Evolutionary conservation across 1,140 invertebrate species (phyloP), one percentile per base, ranked within the genome.

Genomic region (Caenorhabditis brenneri): DNA sequence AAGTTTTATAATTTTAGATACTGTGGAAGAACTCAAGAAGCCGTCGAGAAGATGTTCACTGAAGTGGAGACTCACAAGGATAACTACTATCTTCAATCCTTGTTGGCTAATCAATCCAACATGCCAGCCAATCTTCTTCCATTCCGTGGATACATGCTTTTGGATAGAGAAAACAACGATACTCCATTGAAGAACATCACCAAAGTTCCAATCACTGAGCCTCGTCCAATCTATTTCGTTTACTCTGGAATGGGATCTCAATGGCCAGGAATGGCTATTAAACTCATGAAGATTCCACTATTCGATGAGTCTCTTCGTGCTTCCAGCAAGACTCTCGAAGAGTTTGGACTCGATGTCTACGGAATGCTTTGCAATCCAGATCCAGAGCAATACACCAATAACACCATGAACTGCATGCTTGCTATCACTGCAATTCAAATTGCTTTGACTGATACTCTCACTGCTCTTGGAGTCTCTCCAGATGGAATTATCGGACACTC

Each of bases 161-260:
- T 88, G 55, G 58, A 85, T 48, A 46, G 80, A 48, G 88, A 86
- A 51, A 92, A 93, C 2, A 88, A 91, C 48, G 69, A 88, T 29
- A 88, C 91, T 58, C 86, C 90, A 22, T 89, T 93, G 22, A 85
- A 85, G 48, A 87, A 90, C 81, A 90, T 46, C 85, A 88, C 48
- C 93, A 94, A 42, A 93, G 93, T 85, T 27, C 65, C 89, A 22
- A 90, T 91, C 79, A 85, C 85, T 79, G 91, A 91, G 51, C 88
- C 88, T 31, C 93, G 95, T 33, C 96, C 96, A 0, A 91, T 98
- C 31, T 98, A 96, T 95, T 97, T 94, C 91, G 93, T 98, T 48
- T 99, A 97, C 91, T 95, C 96, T 65, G 97, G 97, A 46, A 98
- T 98, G 96, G 97, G 97, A 15, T 94, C 94, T 48, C 97, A 99